Conservation (phyloP, 1,140 invertebrate species). For the Sinella curviseta region DNA sequence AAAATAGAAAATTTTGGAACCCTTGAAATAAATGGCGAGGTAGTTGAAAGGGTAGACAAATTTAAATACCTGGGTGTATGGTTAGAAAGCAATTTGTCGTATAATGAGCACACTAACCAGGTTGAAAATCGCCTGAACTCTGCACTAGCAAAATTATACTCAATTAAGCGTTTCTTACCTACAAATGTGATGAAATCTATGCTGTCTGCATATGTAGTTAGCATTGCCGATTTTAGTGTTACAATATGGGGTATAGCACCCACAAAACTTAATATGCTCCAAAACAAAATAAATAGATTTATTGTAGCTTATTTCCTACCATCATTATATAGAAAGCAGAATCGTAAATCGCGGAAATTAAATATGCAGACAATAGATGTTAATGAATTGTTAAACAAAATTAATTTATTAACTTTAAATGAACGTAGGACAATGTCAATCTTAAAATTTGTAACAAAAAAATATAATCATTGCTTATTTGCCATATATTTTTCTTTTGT, state of each 20-base stretch:
- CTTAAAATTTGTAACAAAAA: no score
- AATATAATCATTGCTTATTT: no score
- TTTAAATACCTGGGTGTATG: constrained; percentile 18
- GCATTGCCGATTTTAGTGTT: not conserved
- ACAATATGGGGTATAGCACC: not conserved
- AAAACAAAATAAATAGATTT: not conserved
- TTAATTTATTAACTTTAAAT: no score
- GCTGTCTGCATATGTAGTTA: not conserved
- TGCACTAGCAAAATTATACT: not conserved
- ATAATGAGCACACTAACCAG: not conserved
- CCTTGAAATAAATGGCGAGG: not conserved
- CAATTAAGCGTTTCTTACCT: not conserved
- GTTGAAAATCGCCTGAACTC: not conserved
- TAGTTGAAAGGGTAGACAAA: not conserved
- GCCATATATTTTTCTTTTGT: no score
- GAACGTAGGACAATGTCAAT: no score
- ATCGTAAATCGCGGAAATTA: no score
- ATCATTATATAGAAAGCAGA: no score
- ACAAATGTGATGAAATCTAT: not conserved
- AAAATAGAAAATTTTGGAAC: not conserved
- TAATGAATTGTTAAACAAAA: no score
- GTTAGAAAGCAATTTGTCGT: not conserved
- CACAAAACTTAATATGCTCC: not conserved
- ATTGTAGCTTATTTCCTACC: not conserved
- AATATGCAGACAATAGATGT: no score